These are phyloP conservation scores for Xenus cinereus DNA, from an alignment of 2,113 vertebrate genomes.

Conservation along the genomic window DNA sequence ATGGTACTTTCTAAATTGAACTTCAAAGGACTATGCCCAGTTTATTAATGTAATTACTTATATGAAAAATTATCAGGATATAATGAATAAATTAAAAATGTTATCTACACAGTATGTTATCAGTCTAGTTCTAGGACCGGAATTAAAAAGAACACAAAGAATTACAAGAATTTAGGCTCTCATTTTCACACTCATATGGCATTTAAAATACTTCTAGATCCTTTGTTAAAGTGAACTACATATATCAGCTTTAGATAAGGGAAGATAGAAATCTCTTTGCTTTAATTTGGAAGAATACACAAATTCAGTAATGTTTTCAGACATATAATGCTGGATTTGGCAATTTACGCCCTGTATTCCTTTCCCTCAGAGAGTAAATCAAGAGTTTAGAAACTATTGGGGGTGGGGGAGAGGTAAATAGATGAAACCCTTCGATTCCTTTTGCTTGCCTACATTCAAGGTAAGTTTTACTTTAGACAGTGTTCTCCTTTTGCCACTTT, in stretches of 20 bases:
- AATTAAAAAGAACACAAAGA: neutral
- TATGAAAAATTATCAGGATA: neutral
- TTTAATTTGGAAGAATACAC: neutral
- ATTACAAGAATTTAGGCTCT: neutral
- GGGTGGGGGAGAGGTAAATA: neutral
- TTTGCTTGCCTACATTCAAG: neutral
- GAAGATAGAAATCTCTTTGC: neutral
- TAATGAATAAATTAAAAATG: constrained; percentile 45
- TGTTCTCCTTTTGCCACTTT: neutral
- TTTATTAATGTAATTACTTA: constrained; percentile 32
- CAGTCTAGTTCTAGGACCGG: neutral
- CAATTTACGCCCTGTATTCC: neutral
- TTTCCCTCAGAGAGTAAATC: neutral
- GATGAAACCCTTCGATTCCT: neutral
- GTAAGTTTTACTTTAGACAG: neutral
- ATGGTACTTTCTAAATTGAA: constrained; percentile 15
- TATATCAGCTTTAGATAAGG: neutral
- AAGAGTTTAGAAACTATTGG: neutral
- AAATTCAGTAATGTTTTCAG: neutral
- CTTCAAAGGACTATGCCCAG: constrained; percentile 3
- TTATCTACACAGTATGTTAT: constrained; percentile 27
- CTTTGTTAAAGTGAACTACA: neutral
- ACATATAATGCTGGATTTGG: neutral
- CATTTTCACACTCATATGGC: neutral
- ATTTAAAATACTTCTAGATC: neutral